phyloP scores from a whole-genome alignment of 2,888 invertebrate genomes.

The Scaptomyza tumidula region DNA sequence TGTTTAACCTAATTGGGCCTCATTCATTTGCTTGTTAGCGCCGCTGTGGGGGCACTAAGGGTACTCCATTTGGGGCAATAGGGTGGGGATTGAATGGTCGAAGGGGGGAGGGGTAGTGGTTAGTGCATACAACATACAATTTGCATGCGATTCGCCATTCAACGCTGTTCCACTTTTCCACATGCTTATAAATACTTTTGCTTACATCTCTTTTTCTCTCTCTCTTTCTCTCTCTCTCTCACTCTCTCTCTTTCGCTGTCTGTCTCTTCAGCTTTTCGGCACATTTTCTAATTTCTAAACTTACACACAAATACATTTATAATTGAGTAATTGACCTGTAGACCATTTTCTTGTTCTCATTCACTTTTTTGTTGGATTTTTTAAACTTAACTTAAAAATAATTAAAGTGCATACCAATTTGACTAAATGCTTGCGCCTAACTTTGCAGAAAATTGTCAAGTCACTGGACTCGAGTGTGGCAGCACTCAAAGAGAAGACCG shows the following conservation, averaged over 20 bases:
- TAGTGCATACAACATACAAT: constrained; percentile 45
- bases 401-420: constrained; percentile 33
- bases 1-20: constrained; percentile 77
- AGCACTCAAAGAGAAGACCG: constrained; percentile 77
- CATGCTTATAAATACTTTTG: constrained; percentile 44
- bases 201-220: constrained; percentile 5
- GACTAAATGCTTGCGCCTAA: constrained; percentile 44
- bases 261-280: constrained; percentile 38
- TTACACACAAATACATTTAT: constrained; percentile 36
- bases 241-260: background rate
- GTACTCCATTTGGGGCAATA: background rate
- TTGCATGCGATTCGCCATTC: constrained; percentile 69
- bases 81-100: background rate
- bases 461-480: constrained; percentile 81
- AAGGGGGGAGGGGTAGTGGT: background rate
- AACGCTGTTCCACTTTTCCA: constrained; percentile 54
- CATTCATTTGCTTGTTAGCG: constrained; percentile 73
- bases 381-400: constrained; percentile 12
- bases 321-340: constrained; percentile 48
- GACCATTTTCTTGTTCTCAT: background rate
- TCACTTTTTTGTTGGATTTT: background rate
- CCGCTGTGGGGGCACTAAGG: constrained; percentile 23
- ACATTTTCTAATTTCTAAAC: constrained; percentile 35
- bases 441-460: constrained; percentile 83
- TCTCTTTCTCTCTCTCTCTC: constrained; percentile 7